Percentiles rank a stretch among this genome's conserved stretches.
phyloP scores from a whole-genome alignment of 2,888 invertebrate species.

The Gastrophysa polygoni region DNA sequence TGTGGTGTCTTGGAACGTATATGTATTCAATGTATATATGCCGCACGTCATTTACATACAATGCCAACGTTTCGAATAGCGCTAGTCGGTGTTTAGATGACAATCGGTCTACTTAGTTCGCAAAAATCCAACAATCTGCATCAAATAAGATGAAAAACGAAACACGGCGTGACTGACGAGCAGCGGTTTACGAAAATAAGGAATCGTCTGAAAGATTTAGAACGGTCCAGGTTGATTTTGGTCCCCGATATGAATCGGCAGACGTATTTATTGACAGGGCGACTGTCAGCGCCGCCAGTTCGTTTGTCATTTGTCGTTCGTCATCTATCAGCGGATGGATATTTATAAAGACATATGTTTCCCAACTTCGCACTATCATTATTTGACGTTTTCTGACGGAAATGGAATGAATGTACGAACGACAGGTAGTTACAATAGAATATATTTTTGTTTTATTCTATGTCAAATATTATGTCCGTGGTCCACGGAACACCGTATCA shows the following conservation, averaged over 20 bases:
- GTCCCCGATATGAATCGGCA: neutral
- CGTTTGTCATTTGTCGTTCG: constrained; percentile 20
- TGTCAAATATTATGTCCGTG: too few relatives aligned
- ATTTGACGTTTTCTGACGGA: too few relatives aligned
- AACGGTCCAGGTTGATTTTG: neutral
- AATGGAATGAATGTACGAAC: too few relatives aligned
- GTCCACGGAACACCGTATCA: too few relatives aligned
- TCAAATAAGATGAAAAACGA: constrained; percentile 19
- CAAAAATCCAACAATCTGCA: constrained; percentile 15
- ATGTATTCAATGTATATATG: constrained; percentile 12
- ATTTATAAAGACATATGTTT: too few relatives aligned
- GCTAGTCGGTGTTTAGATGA: constrained; percentile 20
- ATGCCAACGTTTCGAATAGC: constrained; percentile 24
- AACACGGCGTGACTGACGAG: constrained; percentile 16
- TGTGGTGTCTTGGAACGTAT: constrained; percentile 16
- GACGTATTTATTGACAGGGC: neutral
- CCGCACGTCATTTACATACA: constrained; percentile 38
- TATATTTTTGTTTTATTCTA: too few relatives aligned
- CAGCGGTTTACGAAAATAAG: constrained; percentile 14
- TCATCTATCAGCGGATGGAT: constrained; percentile 37
- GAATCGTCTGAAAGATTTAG: constrained; percentile 2
- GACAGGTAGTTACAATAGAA: too few relatives aligned
- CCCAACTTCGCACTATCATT: too few relatives aligned
- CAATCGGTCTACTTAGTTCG: constrained; percentile 25
- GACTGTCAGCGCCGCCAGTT: neutral